A percentile compares a stretch with the other conserved stretches of the same genome.
These are phyloP conservation scores for Stichodactyla mertensii DNA, from an alignment of 64 coral and sea anemone species.

Conservation along the genomic window DNA sequence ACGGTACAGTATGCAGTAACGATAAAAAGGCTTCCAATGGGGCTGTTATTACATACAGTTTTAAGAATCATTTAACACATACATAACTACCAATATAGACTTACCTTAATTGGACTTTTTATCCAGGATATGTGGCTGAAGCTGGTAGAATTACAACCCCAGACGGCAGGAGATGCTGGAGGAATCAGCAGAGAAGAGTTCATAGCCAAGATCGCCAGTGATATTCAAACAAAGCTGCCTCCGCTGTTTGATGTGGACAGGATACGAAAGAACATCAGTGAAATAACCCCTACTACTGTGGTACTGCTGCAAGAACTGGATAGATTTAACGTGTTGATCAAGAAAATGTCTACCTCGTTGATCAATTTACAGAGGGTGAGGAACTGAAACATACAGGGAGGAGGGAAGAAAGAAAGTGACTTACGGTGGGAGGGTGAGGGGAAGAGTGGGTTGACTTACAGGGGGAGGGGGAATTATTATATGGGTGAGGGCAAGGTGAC, in stretches of 20 bases:
- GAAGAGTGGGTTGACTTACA: too few species aligned
- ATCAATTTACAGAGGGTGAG: slow-evolving; percentile 93
- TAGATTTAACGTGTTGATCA: slow-evolving; percentile 91
- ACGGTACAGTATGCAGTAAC: too few species aligned
- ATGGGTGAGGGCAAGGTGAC: too few species aligned
- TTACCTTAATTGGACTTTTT: neutral
- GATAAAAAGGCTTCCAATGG: too few species aligned
- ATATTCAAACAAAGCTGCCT: slow-evolving; percentile 91
- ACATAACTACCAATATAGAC: too few species aligned
- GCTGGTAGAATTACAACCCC: slow-evolving; percentile 91
- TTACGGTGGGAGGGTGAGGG: too few species aligned
- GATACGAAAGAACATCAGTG: slow-evolving; percentile 77
- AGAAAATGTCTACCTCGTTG: slow-evolving; percentile 90
- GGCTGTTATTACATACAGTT: too few species aligned
- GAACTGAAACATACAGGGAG: neutral
- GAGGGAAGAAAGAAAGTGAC: too few species aligned
- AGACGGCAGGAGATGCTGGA: slow-evolving; percentile 88
- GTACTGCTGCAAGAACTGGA: slow-evolving; percentile 95
- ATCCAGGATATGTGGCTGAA: slow-evolving; percentile 85
- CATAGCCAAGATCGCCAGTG: slow-evolving; percentile 92
- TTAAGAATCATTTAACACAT: too few species aligned
- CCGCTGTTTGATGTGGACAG: slow-evolving; percentile 88
- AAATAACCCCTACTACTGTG: slow-evolving; percentile 84
- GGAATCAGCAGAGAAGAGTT: slow-evolving; percentile 95
- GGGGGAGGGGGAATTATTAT: too few species aligned